Conservation (phyloP, 2,888 invertebrate species). For the Escarpia spicata region DNA sequence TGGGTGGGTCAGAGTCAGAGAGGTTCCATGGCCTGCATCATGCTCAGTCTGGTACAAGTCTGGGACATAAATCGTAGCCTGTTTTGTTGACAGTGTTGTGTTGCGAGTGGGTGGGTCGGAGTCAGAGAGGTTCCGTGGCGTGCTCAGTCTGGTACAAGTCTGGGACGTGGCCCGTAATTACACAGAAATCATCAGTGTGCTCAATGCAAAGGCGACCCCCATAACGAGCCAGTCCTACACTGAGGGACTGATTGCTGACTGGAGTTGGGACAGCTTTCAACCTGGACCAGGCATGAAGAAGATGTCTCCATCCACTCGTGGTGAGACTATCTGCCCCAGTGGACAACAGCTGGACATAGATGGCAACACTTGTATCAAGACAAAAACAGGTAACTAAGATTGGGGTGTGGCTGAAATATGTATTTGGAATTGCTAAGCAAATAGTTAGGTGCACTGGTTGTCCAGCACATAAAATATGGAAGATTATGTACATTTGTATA, state of each 20-base stretch:
- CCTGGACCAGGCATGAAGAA: slow-evolving; percentile 19
- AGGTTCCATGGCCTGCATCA: neutral
- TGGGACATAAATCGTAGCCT: no score
- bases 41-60: slow-evolving; percentile 18
- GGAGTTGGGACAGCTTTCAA: slow-evolving; percentile 24
- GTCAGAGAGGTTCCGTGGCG: neutral
- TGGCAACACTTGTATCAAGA: slow-evolving; percentile 14
- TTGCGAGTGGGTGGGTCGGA: slow-evolving; percentile 21
- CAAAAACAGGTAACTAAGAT: slow-evolving; percentile 14
- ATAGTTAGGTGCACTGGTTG: neutral
- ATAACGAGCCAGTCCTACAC: slow-evolving; percentile 19
- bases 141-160: slow-evolving; percentile 18
- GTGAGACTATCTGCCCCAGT: neutral
- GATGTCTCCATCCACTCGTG: slow-evolving; percentile 13
- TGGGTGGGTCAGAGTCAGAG: slow-evolving; percentile 12
- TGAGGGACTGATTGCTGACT: slow-evolving; percentile 17
- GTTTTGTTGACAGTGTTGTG: neutral
- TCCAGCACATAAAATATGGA: neutral
- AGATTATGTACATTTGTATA: no score
- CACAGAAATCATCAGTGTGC: neutral
- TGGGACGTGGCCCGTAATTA: neutral
- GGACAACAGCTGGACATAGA: slow-evolving; percentile 13
- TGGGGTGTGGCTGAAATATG: neutral
- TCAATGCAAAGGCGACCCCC: neutral
- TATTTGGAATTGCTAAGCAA: neutral